These are phyloP conservation scores for Megaptera novaeangliae DNA, from an alignment of 2,113 vertebrate genomes.

Conservation along the genomic window DNA sequence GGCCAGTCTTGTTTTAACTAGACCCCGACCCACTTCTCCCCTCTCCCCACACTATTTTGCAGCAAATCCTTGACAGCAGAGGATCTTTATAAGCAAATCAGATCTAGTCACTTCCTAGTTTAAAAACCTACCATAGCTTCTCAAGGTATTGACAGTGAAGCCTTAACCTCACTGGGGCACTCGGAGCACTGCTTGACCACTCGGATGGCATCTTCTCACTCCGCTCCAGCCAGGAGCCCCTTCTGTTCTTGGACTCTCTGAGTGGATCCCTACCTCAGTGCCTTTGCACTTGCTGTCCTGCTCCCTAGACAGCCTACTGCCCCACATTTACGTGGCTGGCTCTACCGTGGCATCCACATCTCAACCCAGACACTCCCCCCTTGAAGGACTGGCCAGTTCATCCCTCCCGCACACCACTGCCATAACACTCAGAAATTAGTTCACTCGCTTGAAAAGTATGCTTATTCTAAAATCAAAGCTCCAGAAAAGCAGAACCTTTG, in stretches of 20 bases:
- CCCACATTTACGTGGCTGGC: not conserved
- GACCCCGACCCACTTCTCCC: no score
- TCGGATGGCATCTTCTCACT: no score
- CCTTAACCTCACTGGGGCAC: not conserved
- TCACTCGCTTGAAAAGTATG: not conserved
- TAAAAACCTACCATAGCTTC: not conserved
- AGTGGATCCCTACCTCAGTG: not conserved
- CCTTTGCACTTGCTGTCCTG: not conserved
- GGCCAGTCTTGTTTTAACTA: not conserved
- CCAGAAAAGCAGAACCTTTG: not conserved
- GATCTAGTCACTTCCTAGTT: not conserved
- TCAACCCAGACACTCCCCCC: fast-evolving
- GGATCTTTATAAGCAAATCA: not conserved
- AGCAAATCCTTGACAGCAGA: not conserved
- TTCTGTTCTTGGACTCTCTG: not conserved
- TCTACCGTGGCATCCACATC: not conserved
- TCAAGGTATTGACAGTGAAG: not conserved
- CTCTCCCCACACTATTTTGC: not conserved
- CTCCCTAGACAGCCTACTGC: not conserved
- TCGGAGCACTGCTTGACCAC: not conserved
- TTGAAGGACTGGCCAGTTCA: not conserved
- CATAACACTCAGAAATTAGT: not conserved
- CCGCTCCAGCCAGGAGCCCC: no score
- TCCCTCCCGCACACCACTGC: not conserved
- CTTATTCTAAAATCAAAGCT: not conserved